Base-by-base conservation (phyloP, 1,140 invertebrate genomes). In the Drosophila gunungcola region DNA sequence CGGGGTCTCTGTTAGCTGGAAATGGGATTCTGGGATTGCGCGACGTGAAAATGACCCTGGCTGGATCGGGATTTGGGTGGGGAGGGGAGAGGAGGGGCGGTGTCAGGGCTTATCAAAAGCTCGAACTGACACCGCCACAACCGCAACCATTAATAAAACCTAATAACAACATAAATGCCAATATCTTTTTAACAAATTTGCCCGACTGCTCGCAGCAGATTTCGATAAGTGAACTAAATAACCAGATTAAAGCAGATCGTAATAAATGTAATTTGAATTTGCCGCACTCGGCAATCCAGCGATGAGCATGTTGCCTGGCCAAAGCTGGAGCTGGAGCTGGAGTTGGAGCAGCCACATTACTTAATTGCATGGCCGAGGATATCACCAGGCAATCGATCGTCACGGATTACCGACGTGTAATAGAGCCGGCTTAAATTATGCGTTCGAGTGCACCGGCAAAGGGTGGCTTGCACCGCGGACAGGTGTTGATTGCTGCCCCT, bases 231-330 rank as follows among this genome's bases (percentile, higher is more conserved):
- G 81, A 68, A 85, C 80, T 76, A 80, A 89, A 90, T 90, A 70
- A 75, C 68, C 69, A 78, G 82, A 85, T 85, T 77, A 86, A 72
- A 70, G 60, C 74, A 56, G 65, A 46, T 72, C 72, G 60, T 70
- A 89, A 89, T 89, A 85, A 89, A 90, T 90, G 85, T 85, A 89
- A 89, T 89, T 90, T 89, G 64, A 80, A 83, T 88, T 82, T 72
- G 53, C 58, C 73, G 49, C 46, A 52, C 64, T 38, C 34, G 27
- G 51, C 55, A 34, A 5, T 51, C 36, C 9, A 10, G 9, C 11
- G 36, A 4, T 2, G n/a, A 32, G 63, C 34, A 41, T 25, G 55
- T 34, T 34, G 27, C 9, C 39, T 16, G 16, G 39, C 12, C 16
- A 1, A 1, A 21, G 16, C 16, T 21, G 16, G 16, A 21, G 16